These are phyloP conservation scores for Mystacides longicornis DNA, from an alignment of 2,888 invertebrate species.

Conservation along the genomic window DNA sequence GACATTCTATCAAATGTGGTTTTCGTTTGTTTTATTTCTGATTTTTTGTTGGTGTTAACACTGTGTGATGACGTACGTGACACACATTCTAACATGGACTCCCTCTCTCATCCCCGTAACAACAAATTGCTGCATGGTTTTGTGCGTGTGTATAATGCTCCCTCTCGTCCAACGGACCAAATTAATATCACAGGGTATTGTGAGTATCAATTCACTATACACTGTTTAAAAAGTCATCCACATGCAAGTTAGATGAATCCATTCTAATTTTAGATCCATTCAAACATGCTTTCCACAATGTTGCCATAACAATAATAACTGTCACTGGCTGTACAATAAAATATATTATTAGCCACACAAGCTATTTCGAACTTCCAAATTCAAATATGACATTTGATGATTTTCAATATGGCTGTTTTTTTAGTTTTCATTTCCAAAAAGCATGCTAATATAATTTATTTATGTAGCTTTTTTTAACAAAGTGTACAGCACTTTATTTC, in stretches of 20 bases:
- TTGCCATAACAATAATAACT: too few species aligned
- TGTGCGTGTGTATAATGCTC: slow-evolving; percentile 24
- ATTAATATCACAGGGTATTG: slow-evolving; percentile 24
- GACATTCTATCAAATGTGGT: slow-evolving; percentile 10
- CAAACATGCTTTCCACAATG: too few species aligned
- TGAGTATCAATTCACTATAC: slow-evolving; percentile 25
- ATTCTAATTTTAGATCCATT: too few species aligned
- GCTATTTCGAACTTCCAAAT: too few species aligned
- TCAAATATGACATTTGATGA: too few species aligned
- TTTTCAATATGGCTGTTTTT: too few species aligned
- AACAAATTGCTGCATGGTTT: slow-evolving; percentile 25
- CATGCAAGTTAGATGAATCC: neutral
- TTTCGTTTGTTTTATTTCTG: slow-evolving; percentile 17
- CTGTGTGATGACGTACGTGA: slow-evolving; percentile 13
- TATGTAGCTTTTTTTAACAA: too few species aligned
- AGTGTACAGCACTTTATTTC: too few species aligned
- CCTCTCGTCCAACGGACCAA: slow-evolving; percentile 17
- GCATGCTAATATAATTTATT: too few species aligned
- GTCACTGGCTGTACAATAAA: too few species aligned
- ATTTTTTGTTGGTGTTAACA: slow-evolving; percentile 25
- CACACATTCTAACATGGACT: slow-evolving; percentile 17
- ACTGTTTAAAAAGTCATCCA: slow-evolving; percentile 14
- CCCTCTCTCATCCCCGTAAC: slow-evolving; percentile 16
- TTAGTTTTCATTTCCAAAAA: too few species aligned
- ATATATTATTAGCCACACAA: too few species aligned